phyloP scores from a whole-genome alignment of 2,797 vertebrate genomes.

The Coilia nasus region DNA sequence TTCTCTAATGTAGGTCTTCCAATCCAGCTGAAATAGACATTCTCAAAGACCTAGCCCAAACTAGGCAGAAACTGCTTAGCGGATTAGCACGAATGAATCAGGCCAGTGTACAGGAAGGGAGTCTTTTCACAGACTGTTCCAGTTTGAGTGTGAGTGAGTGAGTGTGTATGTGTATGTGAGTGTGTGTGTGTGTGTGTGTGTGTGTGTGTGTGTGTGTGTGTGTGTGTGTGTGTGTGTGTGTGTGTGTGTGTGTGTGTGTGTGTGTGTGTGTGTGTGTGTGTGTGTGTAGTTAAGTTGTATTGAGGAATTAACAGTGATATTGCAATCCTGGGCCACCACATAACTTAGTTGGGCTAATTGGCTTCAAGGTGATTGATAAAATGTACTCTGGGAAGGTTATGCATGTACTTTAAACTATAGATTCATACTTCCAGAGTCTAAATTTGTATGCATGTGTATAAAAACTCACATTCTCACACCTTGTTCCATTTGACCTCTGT shows the following conservation, averaged over 20 bases:
- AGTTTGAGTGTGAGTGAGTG: constrained; percentile 60
- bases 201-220: constrained; percentile 22
- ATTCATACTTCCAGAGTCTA: too few relatives aligned
- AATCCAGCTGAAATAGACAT: constrained; percentile 58
- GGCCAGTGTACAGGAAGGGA: constrained; percentile 72
- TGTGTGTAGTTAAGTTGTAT: not conserved
- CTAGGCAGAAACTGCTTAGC: constrained; percentile 69
- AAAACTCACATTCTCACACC: too few relatives aligned
- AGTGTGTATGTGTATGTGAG: constrained; percentile 56
- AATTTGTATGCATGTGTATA: too few relatives aligned
- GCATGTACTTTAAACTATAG: too few relatives aligned
- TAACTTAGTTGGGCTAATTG: not conserved
- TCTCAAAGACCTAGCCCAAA: constrained; percentile 59
- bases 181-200: constrained; percentile 49
- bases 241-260: not conserved
- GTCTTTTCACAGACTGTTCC: constrained; percentile 66
- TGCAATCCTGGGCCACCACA: not conserved
- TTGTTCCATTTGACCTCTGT: too few relatives aligned
- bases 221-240: not conserved
- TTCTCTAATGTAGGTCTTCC: constrained; percentile 30
- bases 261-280: too few relatives aligned
- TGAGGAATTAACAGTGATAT: constrained; percentile 42
- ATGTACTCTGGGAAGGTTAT: too few relatives aligned
- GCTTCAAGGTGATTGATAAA: not conserved
- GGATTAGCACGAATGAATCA: constrained; percentile 78